These are phyloP conservation scores for Suillia variegata DNA, from an alignment of 2,888 invertebrate species.

Conservation along the genomic window DNA sequence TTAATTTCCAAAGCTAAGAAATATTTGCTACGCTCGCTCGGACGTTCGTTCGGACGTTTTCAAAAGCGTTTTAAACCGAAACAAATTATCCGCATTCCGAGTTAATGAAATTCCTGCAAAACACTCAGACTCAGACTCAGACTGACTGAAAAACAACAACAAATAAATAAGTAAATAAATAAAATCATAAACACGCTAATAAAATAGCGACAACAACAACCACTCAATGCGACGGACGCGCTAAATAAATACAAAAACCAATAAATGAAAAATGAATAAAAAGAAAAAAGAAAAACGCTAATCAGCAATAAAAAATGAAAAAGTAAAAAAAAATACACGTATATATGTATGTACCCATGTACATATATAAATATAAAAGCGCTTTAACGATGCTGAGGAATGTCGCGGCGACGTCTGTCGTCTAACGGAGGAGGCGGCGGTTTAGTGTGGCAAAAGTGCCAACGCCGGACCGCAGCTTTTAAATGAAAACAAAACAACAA, in stretches of 20 bases:
- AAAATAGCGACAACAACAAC: neutral
- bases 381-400: neutral
- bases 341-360: too few species aligned
- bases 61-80: conserved; percentile 44
- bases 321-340: conserved; percentile 4
- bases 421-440: neutral
- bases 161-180: too few species aligned
- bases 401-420: neutral
- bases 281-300: conserved; percentile 31
- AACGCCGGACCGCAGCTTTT: too few species aligned
- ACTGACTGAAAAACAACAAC: too few species aligned
- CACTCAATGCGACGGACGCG: too few species aligned
- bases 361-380: neutral
- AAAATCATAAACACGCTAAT: neutral
- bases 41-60: too few species aligned
- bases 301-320: conserved; percentile 38
- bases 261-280: conserved; percentile 6
- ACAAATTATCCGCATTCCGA: conserved; percentile 43
- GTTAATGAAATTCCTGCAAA: neutral
- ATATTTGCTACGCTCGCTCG: too few species aligned
- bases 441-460: too few species aligned
- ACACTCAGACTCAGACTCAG: too few species aligned
- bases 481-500: too few species aligned
- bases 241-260: neutral
- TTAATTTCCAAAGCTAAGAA: conserved; percentile 41